Evolutionary conservation across 2,888 invertebrate species (phyloP).

Genomic region (Sarcophaga rosellei): DNA sequence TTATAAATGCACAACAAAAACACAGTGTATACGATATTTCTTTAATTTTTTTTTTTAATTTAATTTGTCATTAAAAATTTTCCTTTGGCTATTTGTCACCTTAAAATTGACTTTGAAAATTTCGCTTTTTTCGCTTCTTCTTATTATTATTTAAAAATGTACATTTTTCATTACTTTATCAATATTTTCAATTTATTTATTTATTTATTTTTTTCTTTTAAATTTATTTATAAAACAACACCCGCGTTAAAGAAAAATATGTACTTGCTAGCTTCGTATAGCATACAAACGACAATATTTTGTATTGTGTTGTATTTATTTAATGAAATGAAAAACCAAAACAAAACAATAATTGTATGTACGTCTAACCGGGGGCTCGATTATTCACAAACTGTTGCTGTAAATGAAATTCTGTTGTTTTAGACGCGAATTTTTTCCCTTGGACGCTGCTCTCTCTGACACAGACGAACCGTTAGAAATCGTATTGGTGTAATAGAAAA

Average conservation of each 20-base stretch:
- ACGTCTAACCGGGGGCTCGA: slow-evolving; percentile 56
- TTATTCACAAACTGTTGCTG: slow-evolving; percentile 60
- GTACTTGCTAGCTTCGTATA: slow-evolving; percentile 19
- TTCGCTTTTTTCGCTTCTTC: not conserved
- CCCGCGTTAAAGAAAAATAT: slow-evolving; percentile 36
- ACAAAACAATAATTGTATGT: not conserved
- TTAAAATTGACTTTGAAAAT: not conserved
- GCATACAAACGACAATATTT: not conserved
- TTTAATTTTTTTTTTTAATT: slow-evolving; percentile 35
- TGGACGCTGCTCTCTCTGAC: not conserved
- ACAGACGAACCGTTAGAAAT: slow-evolving; percentile 34
- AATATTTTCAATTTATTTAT: not conserved
- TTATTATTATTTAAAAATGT: slow-evolving; percentile 7
- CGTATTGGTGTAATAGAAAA: slow-evolving; percentile 21
- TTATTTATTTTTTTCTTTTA: slow-evolving; percentile 7
- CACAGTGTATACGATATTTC: not conserved
- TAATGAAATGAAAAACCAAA: slow-evolving; percentile 26
- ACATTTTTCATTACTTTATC: not conserved
- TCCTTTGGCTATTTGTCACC: slow-evolving; percentile 18
- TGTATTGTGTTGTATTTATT: slow-evolving; percentile 9
- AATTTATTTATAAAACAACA: slow-evolving; percentile 23
- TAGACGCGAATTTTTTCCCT: slow-evolving; percentile 30
- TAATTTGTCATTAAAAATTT: slow-evolving; percentile 24
- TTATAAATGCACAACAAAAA: slow-evolving; percentile 54
- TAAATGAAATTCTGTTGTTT: slow-evolving; percentile 15